Percentiles rank a stretch among this genome's conserved stretches.
Conservation (phyloP, 2,113 vertebrate species). For the Hemibagrus wyckioides region DNA sequence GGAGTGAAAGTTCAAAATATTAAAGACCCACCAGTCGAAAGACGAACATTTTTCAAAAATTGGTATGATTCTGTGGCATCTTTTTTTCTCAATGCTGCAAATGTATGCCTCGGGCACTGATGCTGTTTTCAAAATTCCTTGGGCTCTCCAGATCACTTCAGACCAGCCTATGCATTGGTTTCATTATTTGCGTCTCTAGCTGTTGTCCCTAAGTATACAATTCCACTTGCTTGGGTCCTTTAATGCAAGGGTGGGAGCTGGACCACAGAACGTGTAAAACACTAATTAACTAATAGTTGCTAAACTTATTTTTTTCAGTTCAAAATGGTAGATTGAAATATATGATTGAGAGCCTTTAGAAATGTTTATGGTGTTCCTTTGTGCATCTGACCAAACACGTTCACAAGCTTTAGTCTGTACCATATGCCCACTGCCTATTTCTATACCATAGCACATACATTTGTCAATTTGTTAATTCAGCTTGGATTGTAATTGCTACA, state of each 20-base stretch:
- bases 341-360: slow-evolving; percentile 34
- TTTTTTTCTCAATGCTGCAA: slow-evolving; percentile 46
- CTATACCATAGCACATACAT: neutral
- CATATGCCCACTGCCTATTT: slow-evolving; percentile 15
- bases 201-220: slow-evolving; percentile 46
- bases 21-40: slow-evolving; percentile 33
- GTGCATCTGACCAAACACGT: slow-evolving; percentile 55
- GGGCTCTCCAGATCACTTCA: slow-evolving; percentile 44
- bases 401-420: slow-evolving; percentile 44
- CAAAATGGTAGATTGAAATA: slow-evolving; percentile 33
- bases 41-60: slow-evolving; percentile 20
- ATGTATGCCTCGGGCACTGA: slow-evolving; percentile 50
- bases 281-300: slow-evolving; percentile 5
- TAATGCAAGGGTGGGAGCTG: slow-evolving; percentile 20
- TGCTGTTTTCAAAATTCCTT: slow-evolving; percentile 37
- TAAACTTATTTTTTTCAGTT: slow-evolving; percentile 21
- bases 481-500: neutral
- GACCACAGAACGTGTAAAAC: neutral
- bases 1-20: slow-evolving; percentile 35
- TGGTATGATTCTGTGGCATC: slow-evolving; percentile 34
- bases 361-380: slow-evolving; percentile 51
- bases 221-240: slow-evolving; percentile 27
- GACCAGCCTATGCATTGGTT: slow-evolving; percentile 47
- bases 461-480: slow-evolving; percentile 9
- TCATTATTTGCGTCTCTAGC: slow-evolving; percentile 26